Evolutionary conservation across 2,113 vertebrate species (phyloP).

Genomic region (Trematomus loennbergii): DNA sequence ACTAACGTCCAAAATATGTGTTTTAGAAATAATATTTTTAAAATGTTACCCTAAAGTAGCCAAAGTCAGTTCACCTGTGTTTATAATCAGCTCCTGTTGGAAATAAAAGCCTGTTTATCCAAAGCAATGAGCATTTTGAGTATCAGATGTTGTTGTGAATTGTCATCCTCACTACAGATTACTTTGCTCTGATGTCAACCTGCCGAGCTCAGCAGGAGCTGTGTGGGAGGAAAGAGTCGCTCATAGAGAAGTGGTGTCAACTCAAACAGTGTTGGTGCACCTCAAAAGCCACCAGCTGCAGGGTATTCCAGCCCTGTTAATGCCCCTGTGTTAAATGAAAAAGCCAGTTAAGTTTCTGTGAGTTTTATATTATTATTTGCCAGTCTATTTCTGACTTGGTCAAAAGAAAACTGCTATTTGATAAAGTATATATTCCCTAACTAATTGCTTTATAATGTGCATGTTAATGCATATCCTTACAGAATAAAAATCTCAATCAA

Average conservation of each 20-base stretch:
- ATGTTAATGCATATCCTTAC: constrained; percentile 91
- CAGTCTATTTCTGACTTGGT: constrained; percentile 83
- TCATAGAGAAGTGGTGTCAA: background rate
- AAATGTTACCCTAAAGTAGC: constrained; percentile 22
- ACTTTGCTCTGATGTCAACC: constrained; percentile 24
- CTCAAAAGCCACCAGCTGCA: constrained; percentile 21
- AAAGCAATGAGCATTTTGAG: constrained; percentile 21
- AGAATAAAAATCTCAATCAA: constrained; percentile 89
- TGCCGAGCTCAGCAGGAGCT: background rate
- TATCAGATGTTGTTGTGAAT: constrained; percentile 7
- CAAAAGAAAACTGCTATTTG: constrained; percentile 84
- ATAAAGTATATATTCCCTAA: constrained; percentile 87
- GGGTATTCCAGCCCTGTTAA: constrained; percentile 6
- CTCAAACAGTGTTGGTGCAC: constrained; percentile 12
- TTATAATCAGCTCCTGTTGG: background rate
- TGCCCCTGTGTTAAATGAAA: background rate
- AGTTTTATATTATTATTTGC: constrained; percentile 83
- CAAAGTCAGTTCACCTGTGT: constrained; percentile 29
- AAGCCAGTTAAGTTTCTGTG: constrained; percentile 17
- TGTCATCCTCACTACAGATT: constrained; percentile 18
- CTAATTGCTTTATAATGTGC: constrained; percentile 87
- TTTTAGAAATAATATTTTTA: background rate
- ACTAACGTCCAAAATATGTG: constrained; percentile 27
- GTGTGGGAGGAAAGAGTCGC: background rate
- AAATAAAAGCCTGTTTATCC: constrained; percentile 40